A percentile compares a stretch with the other conserved stretches of the same genome.
Conservation (phyloP, 2,113 vertebrate species). For the Litocranius walleri region DNA sequence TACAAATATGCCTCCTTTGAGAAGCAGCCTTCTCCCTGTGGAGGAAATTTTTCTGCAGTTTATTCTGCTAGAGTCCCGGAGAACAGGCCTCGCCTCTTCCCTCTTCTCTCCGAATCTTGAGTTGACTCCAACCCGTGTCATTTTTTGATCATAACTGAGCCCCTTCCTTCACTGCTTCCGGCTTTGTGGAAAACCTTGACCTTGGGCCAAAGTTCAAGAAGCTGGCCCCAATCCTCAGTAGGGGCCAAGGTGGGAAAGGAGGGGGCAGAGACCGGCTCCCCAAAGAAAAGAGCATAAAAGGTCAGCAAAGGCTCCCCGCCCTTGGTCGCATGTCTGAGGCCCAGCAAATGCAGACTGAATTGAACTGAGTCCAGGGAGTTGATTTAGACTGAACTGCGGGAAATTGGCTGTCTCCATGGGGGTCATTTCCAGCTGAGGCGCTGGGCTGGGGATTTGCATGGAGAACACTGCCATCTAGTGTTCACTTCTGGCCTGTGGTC, state of each 20-base stretch:
- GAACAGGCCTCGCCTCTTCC: background rate
- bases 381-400: background rate
- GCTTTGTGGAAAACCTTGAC: constrained; percentile 27
- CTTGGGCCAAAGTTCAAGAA: background rate
- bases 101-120: background rate
- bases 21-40: background rate
- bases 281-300: constrained; percentile 17
- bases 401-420: rapidly evolving
- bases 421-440: background rate
- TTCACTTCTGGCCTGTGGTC: background rate
- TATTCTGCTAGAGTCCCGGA: background rate
- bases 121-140: background rate
- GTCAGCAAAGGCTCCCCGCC: background rate
- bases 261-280: background rate
- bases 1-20: no score
- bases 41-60: background rate
- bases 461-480: constrained; percentile 63
- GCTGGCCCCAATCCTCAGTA: background rate
- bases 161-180: background rate
- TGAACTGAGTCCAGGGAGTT: background rate
- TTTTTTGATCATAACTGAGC: background rate
- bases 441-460: background rate
- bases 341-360: background rate
- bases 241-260: constrained; percentile 18
- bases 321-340: background rate